Conservation (phyloP, 2,113 vertebrate species). For the Machaerirhynchus nigripectus region DNA sequence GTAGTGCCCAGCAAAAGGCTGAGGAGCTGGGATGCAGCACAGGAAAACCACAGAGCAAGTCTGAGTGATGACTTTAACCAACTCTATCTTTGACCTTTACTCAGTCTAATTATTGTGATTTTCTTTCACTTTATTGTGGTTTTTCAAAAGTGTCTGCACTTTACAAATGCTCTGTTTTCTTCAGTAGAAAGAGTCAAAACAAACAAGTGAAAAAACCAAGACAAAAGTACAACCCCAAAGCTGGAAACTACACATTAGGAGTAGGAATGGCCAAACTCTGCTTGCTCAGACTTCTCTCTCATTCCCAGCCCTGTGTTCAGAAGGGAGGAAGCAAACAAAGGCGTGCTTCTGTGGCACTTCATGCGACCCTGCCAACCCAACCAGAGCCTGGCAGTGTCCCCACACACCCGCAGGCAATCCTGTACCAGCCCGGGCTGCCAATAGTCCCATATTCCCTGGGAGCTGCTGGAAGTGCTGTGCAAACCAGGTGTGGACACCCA, state of each 20-base stretch:
- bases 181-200: conserved; percentile 27
- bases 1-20: not conserved
- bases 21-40: not conserved
- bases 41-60: conserved; percentile 26
- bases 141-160: conserved; percentile 36
- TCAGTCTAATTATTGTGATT: conserved; percentile 56
- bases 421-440: not conserved
- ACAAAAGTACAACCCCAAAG: not conserved
- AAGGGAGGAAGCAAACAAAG: not conserved
- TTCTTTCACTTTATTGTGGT: conserved; percentile 46
- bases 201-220: conserved; percentile 11
- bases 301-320: not conserved
- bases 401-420: not conserved
- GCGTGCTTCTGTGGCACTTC: accelerated
- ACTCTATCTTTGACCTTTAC: conserved; percentile 23
- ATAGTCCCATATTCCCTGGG: accelerated
- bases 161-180: not conserved
- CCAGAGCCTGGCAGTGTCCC: not conserved
- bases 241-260: conserved; percentile 18
- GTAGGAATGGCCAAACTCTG: not conserved
- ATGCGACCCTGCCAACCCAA: not conserved
- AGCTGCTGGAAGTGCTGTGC: not conserved
- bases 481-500: not conserved
- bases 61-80: not conserved
- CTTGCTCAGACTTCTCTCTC: not conserved